Base-by-base conservation (phyloP, 2,888 invertebrate genomes). In the Loripinus fragilis region DNA sequence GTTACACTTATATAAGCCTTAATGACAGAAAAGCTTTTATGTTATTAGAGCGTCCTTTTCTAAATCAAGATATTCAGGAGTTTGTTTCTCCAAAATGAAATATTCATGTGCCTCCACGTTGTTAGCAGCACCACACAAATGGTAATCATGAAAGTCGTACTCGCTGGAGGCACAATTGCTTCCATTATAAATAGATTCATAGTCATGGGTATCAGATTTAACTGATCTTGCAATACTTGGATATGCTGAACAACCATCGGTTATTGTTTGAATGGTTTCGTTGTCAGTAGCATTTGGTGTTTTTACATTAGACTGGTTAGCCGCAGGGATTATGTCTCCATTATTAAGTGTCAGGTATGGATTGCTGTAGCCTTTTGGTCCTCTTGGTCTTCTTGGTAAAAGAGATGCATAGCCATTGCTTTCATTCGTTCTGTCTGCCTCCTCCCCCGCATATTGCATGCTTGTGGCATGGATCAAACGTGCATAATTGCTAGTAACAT, bases 181-280 rank as follows among this genome's bases (percentile, higher is more conserved):
- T 2, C 28, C 60, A 33, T 23, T 60, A 17, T 33, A 60, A 60
- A 60, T 60, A 60, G 60, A 60, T 2, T 60, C 60, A 17, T 60
- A 60, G 17, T 60, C 60, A 60, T 60, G 60, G 12, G n/a, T 60
- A 20, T 60, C 60, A 1, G 60, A 60, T 33, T 33, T 60, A 8
- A 33, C 33, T 30, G 60, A 60, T 20, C 60, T 60, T 20, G 33
- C 10, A 5, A 60, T 33, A 20, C 60, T 60, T 33, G 60, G 60
- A 20, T 60, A 60, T 2, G 7, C 20, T 3, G 33, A 15, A 23
- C 25, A 10, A 7, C 12, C 38, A 12, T 38, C 38, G 12, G 38
- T 5, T 38, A 8, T 38, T 38, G 38, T 8, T 12, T 38, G 52
- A 25, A 23, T 52, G 23, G 52, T 25, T 12, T 23, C 5, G 3